Conservation (phyloP, 1,140 invertebrate species). For the Micrasema longulum region DNA sequence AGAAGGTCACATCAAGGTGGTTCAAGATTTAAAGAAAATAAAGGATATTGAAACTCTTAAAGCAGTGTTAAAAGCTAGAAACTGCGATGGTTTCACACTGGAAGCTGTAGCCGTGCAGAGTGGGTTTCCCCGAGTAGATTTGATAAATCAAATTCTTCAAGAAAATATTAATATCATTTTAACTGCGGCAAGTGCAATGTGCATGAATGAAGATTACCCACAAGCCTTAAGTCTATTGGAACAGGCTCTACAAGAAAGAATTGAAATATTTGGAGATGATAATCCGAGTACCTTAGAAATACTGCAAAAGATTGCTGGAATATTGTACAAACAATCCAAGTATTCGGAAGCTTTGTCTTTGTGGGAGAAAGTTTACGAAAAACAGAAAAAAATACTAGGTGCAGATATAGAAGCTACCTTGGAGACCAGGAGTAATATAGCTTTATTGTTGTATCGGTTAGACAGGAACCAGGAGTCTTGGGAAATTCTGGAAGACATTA, state of each 20-base stretch:
- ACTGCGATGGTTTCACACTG: neutral
- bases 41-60: neutral
- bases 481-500: neutral
- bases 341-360: constrained; percentile 7
- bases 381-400: neutral
- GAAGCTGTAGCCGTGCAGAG: constrained; percentile 2
- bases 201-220: neutral
- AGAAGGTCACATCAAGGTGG: neutral
- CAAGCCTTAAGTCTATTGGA: neutral
- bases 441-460: neutral
- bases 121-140: neutral
- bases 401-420: neutral
- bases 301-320: neutral
- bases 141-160: constrained; percentile 4
- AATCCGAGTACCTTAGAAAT: constrained; percentile 1
- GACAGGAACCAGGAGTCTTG: neutral
- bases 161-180: neutral
- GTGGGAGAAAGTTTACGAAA: neutral
- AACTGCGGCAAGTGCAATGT: neutral
- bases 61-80: neutral
- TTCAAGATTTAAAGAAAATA: neutral
- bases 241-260: neutral
- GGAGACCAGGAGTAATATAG: neutral
- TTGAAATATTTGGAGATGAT: constrained; percentile 17
- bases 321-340: constrained; percentile 7